A percentile compares a stretch with the other conserved stretches of the same genome.
phyloP scores from a whole-genome alignment of 2,797 vertebrate genomes.

The Trichosurus vulpecula region DNA sequence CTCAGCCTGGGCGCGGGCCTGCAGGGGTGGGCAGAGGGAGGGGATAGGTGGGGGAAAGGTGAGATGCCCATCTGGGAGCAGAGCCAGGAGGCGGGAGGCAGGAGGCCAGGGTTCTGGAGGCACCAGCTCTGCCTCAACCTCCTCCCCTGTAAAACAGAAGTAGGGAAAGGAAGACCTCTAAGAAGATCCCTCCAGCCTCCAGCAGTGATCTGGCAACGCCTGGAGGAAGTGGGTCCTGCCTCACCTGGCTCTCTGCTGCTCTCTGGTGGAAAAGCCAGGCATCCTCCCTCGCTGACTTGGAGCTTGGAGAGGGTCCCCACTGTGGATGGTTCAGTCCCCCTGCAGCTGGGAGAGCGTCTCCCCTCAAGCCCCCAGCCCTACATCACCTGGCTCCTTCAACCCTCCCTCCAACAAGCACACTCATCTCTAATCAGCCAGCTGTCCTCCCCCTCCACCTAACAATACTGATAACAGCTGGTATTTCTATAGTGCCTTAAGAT shows the following conservation, averaged over 20 bases:
- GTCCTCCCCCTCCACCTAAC: neutral
- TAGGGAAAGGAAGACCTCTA: neutral
- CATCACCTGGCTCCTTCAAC: neutral
- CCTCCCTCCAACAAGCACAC: neutral
- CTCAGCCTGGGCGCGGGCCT: conserved; percentile 92
- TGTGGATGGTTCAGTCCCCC: no score
- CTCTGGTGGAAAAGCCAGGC: neutral
- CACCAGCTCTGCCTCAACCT: no score
- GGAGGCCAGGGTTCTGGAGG: neutral
- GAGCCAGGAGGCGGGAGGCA: neutral
- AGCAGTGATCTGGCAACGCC: neutral
- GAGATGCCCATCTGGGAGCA: neutral
- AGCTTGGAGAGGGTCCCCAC: neutral
- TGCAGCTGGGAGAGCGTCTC: no score
- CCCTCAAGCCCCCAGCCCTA: neutral
- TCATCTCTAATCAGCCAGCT: neutral
- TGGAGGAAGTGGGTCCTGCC: neutral
- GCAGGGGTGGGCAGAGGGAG: conserved; percentile 44
- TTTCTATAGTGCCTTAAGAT: neutral
- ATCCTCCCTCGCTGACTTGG: neutral
- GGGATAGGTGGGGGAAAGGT: neutral
- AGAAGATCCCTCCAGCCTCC: neutral
- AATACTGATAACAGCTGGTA: neutral
- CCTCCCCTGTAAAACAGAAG: no score
- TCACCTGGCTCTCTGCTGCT: neutral